phyloP scores from a whole-genome alignment of 2,888 invertebrate genomes.

The Cryptus viduatorius region DNA sequence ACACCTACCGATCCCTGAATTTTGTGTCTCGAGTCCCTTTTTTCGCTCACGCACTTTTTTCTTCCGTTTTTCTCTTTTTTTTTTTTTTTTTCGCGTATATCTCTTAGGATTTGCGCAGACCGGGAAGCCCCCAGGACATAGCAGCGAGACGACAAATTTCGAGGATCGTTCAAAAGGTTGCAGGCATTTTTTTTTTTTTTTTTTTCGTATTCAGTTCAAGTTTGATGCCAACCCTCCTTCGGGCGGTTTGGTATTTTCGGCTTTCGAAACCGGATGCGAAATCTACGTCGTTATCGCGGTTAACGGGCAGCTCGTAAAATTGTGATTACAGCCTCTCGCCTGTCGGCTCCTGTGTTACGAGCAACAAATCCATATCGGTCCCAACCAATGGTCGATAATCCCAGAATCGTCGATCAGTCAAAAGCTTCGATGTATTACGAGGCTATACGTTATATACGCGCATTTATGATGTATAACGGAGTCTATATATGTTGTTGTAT shows the following conservation, averaged over 20 bases:
- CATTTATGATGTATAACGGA: neutral
- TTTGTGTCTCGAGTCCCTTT: constrained; percentile 59
- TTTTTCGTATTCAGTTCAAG: neutral
- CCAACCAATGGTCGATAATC: neutral
- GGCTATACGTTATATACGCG: neutral
- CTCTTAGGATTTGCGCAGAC: constrained; percentile 52
- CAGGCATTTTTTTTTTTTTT: neutral
- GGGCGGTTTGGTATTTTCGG: constrained; percentile 3
- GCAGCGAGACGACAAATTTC: constrained; percentile 33
- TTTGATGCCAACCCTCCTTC: neutral
- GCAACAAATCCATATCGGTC: constrained; percentile 25
- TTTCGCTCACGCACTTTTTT: constrained; percentile 48
- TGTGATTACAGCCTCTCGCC: constrained; percentile 16
- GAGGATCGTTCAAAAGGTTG: constrained; percentile 14
- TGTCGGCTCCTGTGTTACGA: neutral
- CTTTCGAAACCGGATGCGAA: neutral
- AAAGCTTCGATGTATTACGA: neutral
- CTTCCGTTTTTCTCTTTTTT: neutral
- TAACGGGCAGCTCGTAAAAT: constrained; percentile 38
- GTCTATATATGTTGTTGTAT: neutral
- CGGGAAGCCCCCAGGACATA: constrained; percentile 1
- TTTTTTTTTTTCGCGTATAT: constrained; percentile 26
- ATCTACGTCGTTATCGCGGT: constrained; percentile 42
- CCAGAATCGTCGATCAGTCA: constrained; percentile 39
- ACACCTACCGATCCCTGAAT: constrained; percentile 44